Evolutionary conservation across 2,113 vertebrate genomes (phyloP).

Genomic region (Actenoides hombroni): DNA sequence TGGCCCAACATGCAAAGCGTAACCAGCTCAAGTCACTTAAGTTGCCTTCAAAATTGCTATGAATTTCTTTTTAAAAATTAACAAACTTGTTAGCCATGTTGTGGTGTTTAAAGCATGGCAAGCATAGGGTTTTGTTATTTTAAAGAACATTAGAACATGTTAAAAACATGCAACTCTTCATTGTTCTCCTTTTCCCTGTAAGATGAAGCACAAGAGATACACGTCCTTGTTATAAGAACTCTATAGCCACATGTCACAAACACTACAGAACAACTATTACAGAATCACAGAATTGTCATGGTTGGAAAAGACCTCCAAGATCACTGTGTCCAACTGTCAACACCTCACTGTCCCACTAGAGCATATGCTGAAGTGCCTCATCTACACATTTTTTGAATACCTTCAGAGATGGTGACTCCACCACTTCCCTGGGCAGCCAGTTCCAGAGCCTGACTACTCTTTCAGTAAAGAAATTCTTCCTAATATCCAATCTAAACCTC

Average conservation of each 20-base stretch:
- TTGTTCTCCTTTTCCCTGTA: background rate
- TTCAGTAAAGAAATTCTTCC: too few relatives aligned
- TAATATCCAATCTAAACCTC: too few relatives aligned
- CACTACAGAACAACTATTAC: background rate
- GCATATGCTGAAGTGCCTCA: too few relatives aligned
- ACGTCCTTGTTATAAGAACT: background rate
- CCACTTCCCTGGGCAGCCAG: too few relatives aligned
- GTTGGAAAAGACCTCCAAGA: too few relatives aligned
- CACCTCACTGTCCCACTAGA: too few relatives aligned
- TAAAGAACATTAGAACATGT: background rate
- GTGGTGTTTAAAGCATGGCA: background rate
- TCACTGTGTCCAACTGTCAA: too few relatives aligned
- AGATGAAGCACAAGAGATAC: background rate
- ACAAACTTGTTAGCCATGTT: background rate
- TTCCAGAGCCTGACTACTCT: too few relatives aligned
- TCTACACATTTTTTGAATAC: too few relatives aligned
- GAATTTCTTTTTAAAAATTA: background rate
- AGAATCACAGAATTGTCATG: too few relatives aligned
- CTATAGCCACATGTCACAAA: background rate
- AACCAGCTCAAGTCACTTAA: background rate
- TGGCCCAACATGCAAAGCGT: background rate
- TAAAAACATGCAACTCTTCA: background rate
- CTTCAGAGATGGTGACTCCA: too few relatives aligned
- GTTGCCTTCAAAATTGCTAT: background rate
- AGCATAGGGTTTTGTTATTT: background rate